phyloP scores from a whole-genome alignment of 2,797 vertebrate species.

The Sebastes trivittatus region DNA sequence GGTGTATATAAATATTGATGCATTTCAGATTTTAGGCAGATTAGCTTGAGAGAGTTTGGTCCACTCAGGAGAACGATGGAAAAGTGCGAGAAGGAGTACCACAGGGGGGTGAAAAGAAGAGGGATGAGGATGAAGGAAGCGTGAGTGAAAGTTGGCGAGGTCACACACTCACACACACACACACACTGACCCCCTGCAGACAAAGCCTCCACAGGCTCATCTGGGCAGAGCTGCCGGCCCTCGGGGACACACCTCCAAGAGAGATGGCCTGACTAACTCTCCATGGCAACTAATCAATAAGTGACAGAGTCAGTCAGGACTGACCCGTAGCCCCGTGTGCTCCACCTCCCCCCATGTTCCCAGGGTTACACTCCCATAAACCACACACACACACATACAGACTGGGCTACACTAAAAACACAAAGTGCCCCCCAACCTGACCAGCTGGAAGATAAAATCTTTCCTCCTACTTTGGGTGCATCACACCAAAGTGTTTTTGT shows the following conservation, averaged over 20 bases:
- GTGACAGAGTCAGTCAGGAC: conserved; percentile 87
- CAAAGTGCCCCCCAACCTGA: conserved; percentile 19
- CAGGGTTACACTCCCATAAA: conserved; percentile 74
- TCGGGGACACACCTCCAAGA: conserved; percentile 87
- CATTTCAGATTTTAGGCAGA: conserved; percentile 54
- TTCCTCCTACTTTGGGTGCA: neutral
- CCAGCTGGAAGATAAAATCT: conserved; percentile 16
- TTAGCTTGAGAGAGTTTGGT: conserved; percentile 20
- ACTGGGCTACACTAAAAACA: conserved; percentile 34
- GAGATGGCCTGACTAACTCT: conserved; percentile 91
- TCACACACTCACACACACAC: conserved; percentile 44
- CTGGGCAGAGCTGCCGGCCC: conserved; percentile 84
- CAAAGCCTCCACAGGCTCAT: conserved; percentile 83
- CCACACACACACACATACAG: conserved; percentile 33
- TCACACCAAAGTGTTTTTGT: neutral
- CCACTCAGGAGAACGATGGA: conserved; percentile 7
- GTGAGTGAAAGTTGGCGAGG: conserved; percentile 65
- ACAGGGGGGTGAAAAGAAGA: conserved; percentile 34
- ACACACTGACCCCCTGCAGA: conserved; percentile 65
- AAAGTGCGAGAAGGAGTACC: conserved; percentile 44
- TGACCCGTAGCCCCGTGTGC: conserved; percentile 67
- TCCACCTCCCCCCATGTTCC: conserved; percentile 73
- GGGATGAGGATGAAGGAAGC: conserved; percentile 56
- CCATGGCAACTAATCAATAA: conserved; percentile 98
- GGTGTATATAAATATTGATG: conserved; percentile 62